These are phyloP conservation scores for Nasalis larvatus DNA, from an alignment of 2,113 vertebrate species.

Conservation along the genomic window DNA sequence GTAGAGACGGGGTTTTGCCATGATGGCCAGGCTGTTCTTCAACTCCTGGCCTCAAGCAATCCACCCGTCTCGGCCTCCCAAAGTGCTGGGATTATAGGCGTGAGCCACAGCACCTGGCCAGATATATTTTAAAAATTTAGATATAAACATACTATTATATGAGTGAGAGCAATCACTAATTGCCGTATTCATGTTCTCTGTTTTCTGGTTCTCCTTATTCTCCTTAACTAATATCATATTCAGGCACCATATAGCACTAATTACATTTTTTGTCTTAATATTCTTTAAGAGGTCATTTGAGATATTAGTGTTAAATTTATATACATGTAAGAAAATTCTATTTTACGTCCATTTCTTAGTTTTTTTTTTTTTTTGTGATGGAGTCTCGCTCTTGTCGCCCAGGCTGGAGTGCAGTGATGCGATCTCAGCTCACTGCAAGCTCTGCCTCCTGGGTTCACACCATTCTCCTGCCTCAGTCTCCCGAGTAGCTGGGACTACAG, in stretches of 20 bases:
- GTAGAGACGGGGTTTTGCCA: not conserved
- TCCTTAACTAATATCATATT: not conserved
- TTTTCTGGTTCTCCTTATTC: not conserved
- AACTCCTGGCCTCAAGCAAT: no score
- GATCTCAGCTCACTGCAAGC: no score
- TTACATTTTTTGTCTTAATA: conserved; percentile 4
- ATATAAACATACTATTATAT: not conserved
- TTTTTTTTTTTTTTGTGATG: no score
- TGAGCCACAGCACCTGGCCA: not conserved
- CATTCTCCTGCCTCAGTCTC: no score
- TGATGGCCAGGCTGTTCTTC: not conserved
- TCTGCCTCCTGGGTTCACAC: no score
- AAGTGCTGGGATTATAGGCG: not conserved
- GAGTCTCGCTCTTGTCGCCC: no score
- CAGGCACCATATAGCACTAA: not conserved
- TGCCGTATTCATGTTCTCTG: not conserved
- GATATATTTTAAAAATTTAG: not conserved
- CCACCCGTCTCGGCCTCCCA: no score
- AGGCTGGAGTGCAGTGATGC: no score
- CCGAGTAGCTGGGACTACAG: no score
- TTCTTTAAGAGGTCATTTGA: not conserved
- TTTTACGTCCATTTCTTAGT: not conserved
- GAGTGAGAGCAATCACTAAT: not conserved
- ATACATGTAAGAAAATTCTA: not conserved
- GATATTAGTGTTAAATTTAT: not conserved